A percentile compares a stretch with the other conserved stretches of the same genome.
Conservation (phyloP, 2,888 invertebrate genomes). For the Neoscelio sp. region DNA sequence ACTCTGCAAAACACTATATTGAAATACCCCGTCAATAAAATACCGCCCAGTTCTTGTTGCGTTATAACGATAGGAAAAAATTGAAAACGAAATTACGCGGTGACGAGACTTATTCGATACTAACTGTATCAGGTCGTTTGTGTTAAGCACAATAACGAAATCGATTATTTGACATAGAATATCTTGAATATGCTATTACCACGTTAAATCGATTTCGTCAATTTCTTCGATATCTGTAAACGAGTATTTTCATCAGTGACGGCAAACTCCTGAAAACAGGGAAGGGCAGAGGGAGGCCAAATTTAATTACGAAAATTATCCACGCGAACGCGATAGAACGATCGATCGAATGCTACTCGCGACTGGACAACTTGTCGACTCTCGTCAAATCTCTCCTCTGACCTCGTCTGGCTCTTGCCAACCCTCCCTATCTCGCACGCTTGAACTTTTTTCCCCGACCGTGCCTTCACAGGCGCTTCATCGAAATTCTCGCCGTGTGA, state of each 20-base stretch:
- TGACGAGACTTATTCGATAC: not conserved
- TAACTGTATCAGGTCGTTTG: not conserved
- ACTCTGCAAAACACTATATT: too few species aligned
- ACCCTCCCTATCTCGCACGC: slow-evolving; percentile 59
- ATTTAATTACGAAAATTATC: slow-evolving; percentile 61
- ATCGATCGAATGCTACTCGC: slow-evolving; percentile 55
- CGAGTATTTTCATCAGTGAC: slow-evolving; percentile 47
- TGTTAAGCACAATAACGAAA: slow-evolving; percentile 21
- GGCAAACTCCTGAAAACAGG: slow-evolving; percentile 52
- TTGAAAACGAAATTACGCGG: too few species aligned
- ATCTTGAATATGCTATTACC: slow-evolving; percentile 40
- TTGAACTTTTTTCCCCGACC: slow-evolving; percentile 55
- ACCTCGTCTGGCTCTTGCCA: slow-evolving; percentile 49
- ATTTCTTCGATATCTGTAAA: slow-evolving; percentile 59
- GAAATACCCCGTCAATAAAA: too few species aligned
- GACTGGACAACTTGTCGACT: slow-evolving; percentile 64
- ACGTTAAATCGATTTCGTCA: slow-evolving; percentile 54
- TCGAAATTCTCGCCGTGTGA: slow-evolving; percentile 79
- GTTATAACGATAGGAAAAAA: too few species aligned
- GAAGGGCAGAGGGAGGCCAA: slow-evolving; percentile 35
- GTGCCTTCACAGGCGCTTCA: slow-evolving; percentile 72
- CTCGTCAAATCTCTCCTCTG: slow-evolving; percentile 62
- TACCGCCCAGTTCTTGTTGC: too few species aligned
- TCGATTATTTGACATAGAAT: slow-evolving; percentile 32
- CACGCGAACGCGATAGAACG: slow-evolving; percentile 44